Conservation (phyloP, 2,797 vertebrate species). For the Cercopithecus neglectus region DNA sequence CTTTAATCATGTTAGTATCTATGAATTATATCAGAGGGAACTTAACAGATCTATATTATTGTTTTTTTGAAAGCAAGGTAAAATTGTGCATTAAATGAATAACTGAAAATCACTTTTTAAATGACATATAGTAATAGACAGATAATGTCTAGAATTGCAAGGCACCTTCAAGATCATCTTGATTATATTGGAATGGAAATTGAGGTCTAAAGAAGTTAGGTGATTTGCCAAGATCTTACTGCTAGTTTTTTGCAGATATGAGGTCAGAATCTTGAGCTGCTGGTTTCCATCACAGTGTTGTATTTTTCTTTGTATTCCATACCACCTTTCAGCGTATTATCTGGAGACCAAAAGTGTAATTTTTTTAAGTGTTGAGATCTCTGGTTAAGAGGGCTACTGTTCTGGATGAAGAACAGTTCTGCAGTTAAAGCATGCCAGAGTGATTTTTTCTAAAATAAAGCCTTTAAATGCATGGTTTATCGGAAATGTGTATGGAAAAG, state of each 20-base stretch:
- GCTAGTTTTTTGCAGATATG: not conserved
- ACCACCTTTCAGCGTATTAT: not conserved
- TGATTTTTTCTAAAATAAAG: constrained; percentile 46
- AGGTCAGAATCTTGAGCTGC: constrained; percentile 20
- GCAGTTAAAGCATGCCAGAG: not conserved
- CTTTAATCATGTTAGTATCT: not conserved
- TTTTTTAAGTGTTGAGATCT: not conserved
- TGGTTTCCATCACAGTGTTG: not conserved
- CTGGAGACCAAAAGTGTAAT: not conserved
- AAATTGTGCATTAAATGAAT: not conserved
- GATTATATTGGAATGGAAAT: not conserved
- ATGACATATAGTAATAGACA: not conserved
- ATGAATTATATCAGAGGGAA: not conserved
- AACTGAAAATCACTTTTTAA: not conserved
- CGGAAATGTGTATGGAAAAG: not conserved
- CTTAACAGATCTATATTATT: not conserved
- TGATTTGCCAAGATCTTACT: not conserved
- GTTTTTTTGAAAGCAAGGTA: not conserved
- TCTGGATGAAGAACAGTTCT: not conserved
- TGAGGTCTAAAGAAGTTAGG: not conserved
- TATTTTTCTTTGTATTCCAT: not conserved
- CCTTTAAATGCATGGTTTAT: not conserved
- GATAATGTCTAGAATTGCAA: not conserved
- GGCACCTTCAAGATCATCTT: not conserved
- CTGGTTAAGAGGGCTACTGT: not conserved